Base-by-base conservation (phyloP, 2,888 invertebrate species). In the Ormyrus pomaceus region DNA sequence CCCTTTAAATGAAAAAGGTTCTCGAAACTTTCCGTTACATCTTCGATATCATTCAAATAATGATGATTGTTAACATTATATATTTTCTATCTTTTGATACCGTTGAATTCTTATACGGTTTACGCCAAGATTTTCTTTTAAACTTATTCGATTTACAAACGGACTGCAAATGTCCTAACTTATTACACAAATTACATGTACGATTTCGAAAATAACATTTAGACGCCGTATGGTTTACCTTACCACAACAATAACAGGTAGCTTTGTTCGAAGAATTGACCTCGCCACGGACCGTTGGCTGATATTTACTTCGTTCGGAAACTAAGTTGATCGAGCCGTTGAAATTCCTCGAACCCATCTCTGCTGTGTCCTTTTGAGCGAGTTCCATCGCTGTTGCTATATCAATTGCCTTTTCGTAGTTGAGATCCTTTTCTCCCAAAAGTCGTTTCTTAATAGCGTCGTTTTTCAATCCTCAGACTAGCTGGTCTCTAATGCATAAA, bases 121-220 rank as follows among this genome's bases (percentile, higher is more conserved):
- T 59, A 34, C 9, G 5, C n/a, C n/a, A n/a, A 6, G 58, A 8
- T 8, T 58, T n/a, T 10, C 58, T 58, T 8, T n/a, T 58, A n/a
- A 19, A 58, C 6, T n/a, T 11, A 46, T 11, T 58, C 11, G 55
- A n/a, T 62, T 66, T 69, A 68, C 79, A 77, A 11, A 80, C 69
- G 7, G 10, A 48, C 2, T 45, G 11, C 19, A 74, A 74, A 50
- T 79, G 76, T 13, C 74, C 79, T 8, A 34, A 64, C 13, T 46
- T 76, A n/a, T 58, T 13, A 51, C 76, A 82, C 10, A 6, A 13
- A 55, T 79, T 76, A 69, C 76, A 76, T 6, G 10, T 11, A 19
- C 48, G 65, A 4, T 70, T 19, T 45, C 59, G 53, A 59, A 51
- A 76, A 55, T 13, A 71, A 65, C 76, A 80, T 13, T 58, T n/a